Evolutionary conservation across 2,113 vertebrate species (phyloP).

Genomic region (Pseudonaja textilis): DNA sequence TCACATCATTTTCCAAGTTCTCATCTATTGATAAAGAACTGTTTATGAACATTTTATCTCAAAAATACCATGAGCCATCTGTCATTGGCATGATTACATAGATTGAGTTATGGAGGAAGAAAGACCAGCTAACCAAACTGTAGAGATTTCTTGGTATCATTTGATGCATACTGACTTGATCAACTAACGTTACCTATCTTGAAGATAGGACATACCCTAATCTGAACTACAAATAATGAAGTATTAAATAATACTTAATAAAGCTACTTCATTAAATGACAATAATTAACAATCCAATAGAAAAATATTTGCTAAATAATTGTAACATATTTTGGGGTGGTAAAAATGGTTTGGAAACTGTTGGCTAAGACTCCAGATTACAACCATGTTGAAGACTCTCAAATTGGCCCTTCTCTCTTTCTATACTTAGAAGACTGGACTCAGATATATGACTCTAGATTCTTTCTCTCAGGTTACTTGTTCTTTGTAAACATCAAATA

Average conservation of each 20-base stretch:
- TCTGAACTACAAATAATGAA: not conserved
- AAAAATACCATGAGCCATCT: conserved; percentile 10
- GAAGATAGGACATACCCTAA: not conserved
- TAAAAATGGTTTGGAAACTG: not conserved
- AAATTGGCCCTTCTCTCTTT: not conserved
- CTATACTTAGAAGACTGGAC: not conserved
- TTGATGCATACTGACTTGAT: not conserved
- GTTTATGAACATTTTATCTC: conserved; percentile 7
- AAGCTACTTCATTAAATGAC: not conserved
- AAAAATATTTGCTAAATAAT: not conserved
- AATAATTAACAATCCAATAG: not conserved
- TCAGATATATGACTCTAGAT: not conserved
- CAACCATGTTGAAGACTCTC: not conserved
- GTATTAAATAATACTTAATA: not conserved
- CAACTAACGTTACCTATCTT: not conserved
- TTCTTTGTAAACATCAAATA: not conserved
- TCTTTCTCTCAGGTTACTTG: not conserved
- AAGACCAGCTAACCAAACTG: conserved; percentile 21
- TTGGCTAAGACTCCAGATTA: not conserved
- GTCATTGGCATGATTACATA: accelerated
- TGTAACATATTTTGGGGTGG: not conserved
- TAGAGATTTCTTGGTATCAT: not conserved
- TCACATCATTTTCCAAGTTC: not conserved
- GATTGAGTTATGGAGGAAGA: not conserved
- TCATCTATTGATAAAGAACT: conserved; percentile 28